Evolutionary conservation across 2,888 invertebrate genomes (phyloP).

Genomic region (Lepas anatifera): DNA sequence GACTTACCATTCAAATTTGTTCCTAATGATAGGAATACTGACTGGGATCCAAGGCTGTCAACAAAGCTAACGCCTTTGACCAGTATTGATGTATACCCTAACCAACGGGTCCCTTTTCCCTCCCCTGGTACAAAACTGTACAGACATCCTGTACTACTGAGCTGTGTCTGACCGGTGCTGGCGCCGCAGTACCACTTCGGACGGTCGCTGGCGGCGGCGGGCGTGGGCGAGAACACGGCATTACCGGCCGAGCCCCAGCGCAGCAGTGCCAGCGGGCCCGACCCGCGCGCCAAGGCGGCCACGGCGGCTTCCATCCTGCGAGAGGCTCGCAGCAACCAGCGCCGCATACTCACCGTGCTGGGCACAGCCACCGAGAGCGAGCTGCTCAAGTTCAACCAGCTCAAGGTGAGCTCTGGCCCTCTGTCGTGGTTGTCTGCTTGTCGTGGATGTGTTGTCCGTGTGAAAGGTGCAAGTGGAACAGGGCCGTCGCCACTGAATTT

Average conservation of each 20-base stretch:
- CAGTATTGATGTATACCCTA: no score
- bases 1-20: no score
- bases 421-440: background rate
- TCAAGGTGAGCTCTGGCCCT: conserved; percentile 51
- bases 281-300: conserved; percentile 19
- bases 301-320: conserved; percentile 47
- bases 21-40: no score
- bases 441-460: background rate
- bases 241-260: no score
- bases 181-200: background rate
- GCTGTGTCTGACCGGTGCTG: background rate
- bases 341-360: conserved; percentile 80
- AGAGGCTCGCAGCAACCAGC: conserved; percentile 88
- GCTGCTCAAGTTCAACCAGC: conserved; percentile 89
- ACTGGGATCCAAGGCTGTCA: no score
- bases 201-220: background rate
- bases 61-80: no score
- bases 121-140: no score
- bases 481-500: no score
- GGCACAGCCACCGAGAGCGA: conserved; percentile 78
- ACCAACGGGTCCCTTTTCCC: no score
- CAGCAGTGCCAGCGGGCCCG: background rate
- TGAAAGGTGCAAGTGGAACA: no score
- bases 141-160: no score
- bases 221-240: no score